Evolutionary conservation across 2,113 vertebrate species (phyloP).

Genomic region (Phocoena sinus): DNA sequence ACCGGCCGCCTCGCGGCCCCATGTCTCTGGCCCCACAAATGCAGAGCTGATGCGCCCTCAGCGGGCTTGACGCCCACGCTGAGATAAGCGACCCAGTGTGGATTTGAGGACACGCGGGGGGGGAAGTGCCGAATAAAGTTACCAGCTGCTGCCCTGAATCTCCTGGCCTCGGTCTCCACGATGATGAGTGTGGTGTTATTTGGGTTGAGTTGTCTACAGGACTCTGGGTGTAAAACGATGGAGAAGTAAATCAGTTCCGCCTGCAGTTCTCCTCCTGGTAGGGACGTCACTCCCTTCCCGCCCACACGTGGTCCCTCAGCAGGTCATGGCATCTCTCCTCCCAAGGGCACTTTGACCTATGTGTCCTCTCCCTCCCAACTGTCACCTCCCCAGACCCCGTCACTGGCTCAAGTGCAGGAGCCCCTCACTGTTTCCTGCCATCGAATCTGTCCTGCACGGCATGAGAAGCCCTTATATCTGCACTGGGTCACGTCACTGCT

Average conservation of each 20-base stretch:
- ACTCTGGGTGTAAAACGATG: background rate
- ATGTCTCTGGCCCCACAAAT: background rate
- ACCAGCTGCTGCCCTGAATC: rapidly evolving
- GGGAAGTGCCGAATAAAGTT: background rate
- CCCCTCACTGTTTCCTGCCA: background rate
- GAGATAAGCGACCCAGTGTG: background rate
- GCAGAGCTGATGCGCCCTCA: background rate
- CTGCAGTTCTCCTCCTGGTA: background rate
- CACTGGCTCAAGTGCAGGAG: background rate
- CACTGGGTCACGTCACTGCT: background rate
- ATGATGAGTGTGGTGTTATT: no score
- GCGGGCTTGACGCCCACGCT: background rate
- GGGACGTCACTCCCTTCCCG: background rate
- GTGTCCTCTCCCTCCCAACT: background rate
- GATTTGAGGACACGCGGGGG: background rate
- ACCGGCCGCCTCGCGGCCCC: no score
- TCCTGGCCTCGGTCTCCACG: background rate
- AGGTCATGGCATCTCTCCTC: background rate
- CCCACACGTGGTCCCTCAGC: background rate
- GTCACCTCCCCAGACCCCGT: background rate
- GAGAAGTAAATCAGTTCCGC: background rate
- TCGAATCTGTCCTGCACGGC: no score
- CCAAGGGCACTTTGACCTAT: background rate
- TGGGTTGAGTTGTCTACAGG: background rate
- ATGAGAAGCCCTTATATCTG: background rate